Percentiles rank a stretch among this genome's conserved stretches.
Conservation (phyloP, 2,888 invertebrate genomes). For the Chaitophorus viminalis region DNA sequence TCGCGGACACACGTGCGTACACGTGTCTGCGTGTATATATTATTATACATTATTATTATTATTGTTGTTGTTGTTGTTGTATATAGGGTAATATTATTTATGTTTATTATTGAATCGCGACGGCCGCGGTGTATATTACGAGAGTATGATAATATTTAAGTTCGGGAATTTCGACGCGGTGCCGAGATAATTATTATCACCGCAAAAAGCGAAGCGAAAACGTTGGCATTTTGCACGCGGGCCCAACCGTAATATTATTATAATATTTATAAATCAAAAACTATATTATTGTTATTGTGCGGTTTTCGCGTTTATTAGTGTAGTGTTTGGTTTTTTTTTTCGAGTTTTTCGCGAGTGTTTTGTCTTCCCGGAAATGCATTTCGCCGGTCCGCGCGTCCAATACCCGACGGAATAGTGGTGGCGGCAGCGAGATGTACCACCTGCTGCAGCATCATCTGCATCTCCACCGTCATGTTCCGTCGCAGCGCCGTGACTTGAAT, state of each 20-base stretch:
- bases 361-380: background rate
- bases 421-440: background rate
- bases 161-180: background rate
- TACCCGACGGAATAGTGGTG: too few relatives aligned
- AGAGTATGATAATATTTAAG: background rate
- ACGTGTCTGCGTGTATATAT: background rate
- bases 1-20: slow-evolving; percentile 5
- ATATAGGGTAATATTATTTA: too few relatives aligned
- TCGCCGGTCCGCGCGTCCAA: background rate
- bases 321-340: background rate
- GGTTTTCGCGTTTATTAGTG: too few relatives aligned
- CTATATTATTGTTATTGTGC: too few relatives aligned
- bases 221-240: too few relatives aligned
- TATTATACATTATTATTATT: background rate
- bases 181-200: background rate
- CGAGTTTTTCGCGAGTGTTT: background rate
- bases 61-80: too few relatives aligned
- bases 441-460: background rate
- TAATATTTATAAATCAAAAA: too few relatives aligned
- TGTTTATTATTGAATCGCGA: too few relatives aligned
- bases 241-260: too few relatives aligned
- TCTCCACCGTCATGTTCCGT: slow-evolving; percentile 7
- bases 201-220: too few relatives aligned
- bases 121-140: too few relatives aligned
- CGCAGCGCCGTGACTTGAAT: slow-evolving; percentile 49